Conservation (phyloP, 2,888 invertebrate genomes). For the Gastrophysa polygoni region DNA sequence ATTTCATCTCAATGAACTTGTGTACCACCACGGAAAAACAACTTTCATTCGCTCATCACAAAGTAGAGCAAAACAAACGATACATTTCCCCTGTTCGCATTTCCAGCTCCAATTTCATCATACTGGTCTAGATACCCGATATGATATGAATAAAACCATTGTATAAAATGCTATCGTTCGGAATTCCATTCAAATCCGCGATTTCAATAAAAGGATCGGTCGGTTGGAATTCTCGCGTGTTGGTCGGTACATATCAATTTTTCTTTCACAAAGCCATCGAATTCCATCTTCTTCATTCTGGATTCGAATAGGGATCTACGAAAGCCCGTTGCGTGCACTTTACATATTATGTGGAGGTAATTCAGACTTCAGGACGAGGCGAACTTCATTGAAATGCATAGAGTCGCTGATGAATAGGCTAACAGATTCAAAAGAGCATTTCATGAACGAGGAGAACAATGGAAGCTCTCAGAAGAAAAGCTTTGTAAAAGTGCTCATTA, state of each 20-base stretch:
- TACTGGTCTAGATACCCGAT: background rate
- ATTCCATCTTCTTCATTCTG: background rate
- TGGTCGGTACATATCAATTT: constrained; percentile 1
- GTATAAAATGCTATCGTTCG: background rate
- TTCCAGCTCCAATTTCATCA: background rate
- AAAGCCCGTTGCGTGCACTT: background rate
- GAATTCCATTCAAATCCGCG: background rate
- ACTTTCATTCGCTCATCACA: background rate
- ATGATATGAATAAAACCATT: constrained; percentile 1
- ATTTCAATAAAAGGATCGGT: constrained; percentile 5
- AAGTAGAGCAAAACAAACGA: too few relatives aligned
- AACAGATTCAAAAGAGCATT: too few relatives aligned
- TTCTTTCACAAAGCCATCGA: constrained; percentile 6
- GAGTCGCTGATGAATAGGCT: too few relatives aligned
- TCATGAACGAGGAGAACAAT: too few relatives aligned
- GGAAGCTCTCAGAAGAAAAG: too few relatives aligned
- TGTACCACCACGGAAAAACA: too few relatives aligned
- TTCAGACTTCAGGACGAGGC: too few relatives aligned
- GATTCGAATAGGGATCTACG: constrained; percentile 5
- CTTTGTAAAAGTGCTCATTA: too few relatives aligned
- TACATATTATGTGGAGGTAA: background rate
- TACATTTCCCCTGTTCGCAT: background rate
- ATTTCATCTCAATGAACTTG: too few relatives aligned
- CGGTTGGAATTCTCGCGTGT: background rate
- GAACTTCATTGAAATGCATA: too few relatives aligned